Conservation (phyloP, 2,888 invertebrate genomes). For the Plagodis pulveraria region DNA sequence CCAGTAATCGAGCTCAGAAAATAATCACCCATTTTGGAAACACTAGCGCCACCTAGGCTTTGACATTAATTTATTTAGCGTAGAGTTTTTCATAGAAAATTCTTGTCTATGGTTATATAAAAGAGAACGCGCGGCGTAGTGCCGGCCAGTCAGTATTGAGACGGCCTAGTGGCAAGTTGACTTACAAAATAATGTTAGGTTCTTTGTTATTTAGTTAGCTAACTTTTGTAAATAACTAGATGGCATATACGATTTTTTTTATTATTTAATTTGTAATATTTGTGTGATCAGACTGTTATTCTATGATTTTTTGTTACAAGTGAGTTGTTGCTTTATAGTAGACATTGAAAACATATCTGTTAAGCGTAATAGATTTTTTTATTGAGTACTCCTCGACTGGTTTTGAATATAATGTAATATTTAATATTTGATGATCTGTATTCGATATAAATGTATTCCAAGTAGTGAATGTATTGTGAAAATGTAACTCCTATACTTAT, state of each 20-base stretch:
- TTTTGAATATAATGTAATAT: slow-evolving; percentile 45
- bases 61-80: slow-evolving; percentile 64
- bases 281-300: slow-evolving; percentile 84
- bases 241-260: slow-evolving; percentile 70
- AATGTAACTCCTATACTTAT: slow-evolving; percentile 63
- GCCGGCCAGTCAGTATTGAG: slow-evolving; percentile 80
- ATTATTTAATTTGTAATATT: slow-evolving; percentile 84
- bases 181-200: slow-evolving; percentile 77
- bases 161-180: slow-evolving; percentile 61
- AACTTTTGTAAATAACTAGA: slow-evolving; percentile 84
- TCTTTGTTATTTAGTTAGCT: slow-evolving; percentile 85
- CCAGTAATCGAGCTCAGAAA: slow-evolving; percentile 49
- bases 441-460: slow-evolving; percentile 60
- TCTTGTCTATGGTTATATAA: slow-evolving; percentile 40
- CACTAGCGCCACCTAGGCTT: slow-evolving; percentile 48
- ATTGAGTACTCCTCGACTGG: slow-evolving; percentile 54
- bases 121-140: slow-evolving; percentile 54
- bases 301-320: slow-evolving; percentile 83
- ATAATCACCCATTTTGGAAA: slow-evolving; percentile 15
- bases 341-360: slow-evolving; percentile 75
- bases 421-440: slow-evolving; percentile 53
- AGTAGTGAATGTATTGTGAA: slow-evolving; percentile 54
- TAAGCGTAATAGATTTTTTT: slow-evolving; percentile 61
- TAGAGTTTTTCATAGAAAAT: slow-evolving; percentile 57
- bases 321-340: slow-evolving; percentile 80